phyloP scores from a whole-genome alignment of 2,113 vertebrate genomes.

The Ophthalmotilapia sp. region DNA sequence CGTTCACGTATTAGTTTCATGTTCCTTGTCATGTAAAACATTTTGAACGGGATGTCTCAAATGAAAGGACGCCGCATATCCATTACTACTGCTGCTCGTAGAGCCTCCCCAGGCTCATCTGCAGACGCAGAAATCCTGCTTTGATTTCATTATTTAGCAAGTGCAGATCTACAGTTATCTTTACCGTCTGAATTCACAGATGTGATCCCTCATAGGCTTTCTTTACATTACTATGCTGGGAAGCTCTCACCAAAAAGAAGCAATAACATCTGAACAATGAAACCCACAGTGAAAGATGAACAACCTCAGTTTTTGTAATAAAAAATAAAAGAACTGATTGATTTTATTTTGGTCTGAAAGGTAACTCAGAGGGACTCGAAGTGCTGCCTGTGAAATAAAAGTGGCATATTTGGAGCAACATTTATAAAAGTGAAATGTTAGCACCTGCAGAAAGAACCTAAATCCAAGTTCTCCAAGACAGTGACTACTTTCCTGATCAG shows the following conservation, averaged over 20 bases:
- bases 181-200: not conserved
- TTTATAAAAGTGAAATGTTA: not conserved
- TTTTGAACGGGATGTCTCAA: not conserved
- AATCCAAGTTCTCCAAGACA: not conserved
- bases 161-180: not conserved
- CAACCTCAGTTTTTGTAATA: not conserved
- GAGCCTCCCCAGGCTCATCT: not conserved
- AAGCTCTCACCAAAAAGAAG: not conserved
- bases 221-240: not conserved
- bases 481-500: not conserved
- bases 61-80: not conserved
- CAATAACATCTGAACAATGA: not conserved
- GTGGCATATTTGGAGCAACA: not conserved
- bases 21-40: not conserved
- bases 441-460: not conserved
- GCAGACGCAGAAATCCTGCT: not conserved
- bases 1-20: rapidly evolving
- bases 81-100: not conserved
- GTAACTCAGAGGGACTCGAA: not conserved
- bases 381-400: not conserved
- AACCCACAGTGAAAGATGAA: not conserved
- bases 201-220: not conserved
- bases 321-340: not conserved
- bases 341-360: not conserved
- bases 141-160: not conserved